Base-by-base conservation (phyloP, 2,113 vertebrate species). In the Lipotes vexillifer region DNA sequence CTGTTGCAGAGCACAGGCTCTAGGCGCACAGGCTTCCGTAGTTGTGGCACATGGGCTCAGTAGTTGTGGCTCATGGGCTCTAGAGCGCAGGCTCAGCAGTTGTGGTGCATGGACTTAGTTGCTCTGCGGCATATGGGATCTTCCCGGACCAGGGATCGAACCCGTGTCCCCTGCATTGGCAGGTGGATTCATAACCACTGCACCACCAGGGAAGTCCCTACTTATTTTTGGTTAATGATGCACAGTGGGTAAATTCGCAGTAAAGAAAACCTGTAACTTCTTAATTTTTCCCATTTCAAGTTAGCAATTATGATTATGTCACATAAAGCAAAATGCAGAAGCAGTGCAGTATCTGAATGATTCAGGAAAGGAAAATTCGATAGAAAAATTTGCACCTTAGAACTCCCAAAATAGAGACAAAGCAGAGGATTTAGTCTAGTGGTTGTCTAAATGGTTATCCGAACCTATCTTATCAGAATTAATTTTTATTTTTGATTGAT, bases 401-500 rank as follows among this genome's bases (percentile, higher is more conserved):
- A 46, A 12, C 25, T 96, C 18, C 66, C 94, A 93, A 92, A 85
- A 85, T n/a, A 88, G 55, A 95, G 66, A 80, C 9, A 84, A 71
- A 75, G 18, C 29, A 84, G 13, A 25, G 4, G 17, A 81, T 57
- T 96, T 90, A 10, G 7, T 86, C 2, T 52, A 81, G 21, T 82
- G 5, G 31, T 29, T 94, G 29, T 61, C 23, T 44, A 68, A n/a
- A 61, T 93, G 29, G 3, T 44, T 95, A 66, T 33, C n/a, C 31
- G 69, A 89, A 71, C 29, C 33, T 66, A 33, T 93, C 23, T 61
- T 71, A 52, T 86, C 55, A 94, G 8, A 94, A 94, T 96, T 93
- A 75, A 57, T 80, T 77, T 92, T 84, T 86, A 82, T 71, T 93
- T 95, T 93, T 72, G 81, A 96, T 71, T 74, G 65, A 31, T 75